Base-by-base conservation (phyloP, 2,113 vertebrate species). In the Lophura nycthemera region DNA sequence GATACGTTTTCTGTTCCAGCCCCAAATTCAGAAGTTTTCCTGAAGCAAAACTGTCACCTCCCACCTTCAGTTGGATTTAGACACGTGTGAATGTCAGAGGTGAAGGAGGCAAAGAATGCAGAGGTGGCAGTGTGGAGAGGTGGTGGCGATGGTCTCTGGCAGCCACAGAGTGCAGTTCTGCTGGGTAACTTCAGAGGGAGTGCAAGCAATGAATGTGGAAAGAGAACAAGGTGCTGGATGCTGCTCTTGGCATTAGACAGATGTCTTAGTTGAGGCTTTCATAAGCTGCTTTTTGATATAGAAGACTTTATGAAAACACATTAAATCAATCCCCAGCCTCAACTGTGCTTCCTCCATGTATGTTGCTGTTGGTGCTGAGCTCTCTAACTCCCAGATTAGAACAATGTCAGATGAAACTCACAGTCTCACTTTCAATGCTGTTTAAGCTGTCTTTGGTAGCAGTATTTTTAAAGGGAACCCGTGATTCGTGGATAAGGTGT, bases 41-140 rank as follows among this genome's bases (percentile, higher is more conserved):
- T 91, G 82, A 91, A 95, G 79, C 48, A 75, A 91, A 93, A 65
- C 85, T 89, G 82, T 71, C 85, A 85, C 88, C 66, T 93, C 90
- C 92, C 75, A 89, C 90, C 71, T 19, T 18, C 54, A 42, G 66
- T 74, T 84, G 82, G 66, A 87, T 91, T 3, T 14, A 87, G 82
- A 87, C 75, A 91, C 78, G 93, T 94, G 82, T 91, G 93, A 72
- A 84, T 78, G 66, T 60, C 88, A 85, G 70, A 89, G 87, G 74
- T 61, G 82, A 91, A 92, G 83, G 11, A 72, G 40, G 63, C 18
- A 66, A 78, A 85, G 27, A 17, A 16, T 54, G 73, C 21, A 70
- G 50, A 89, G 87, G 42, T 66, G 64, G 64, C 40, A 45, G 52
- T 54, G 71, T 8, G 0, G 24, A 60, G 57, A 87, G 88, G 38